Evolutionary conservation across 2,113 vertebrate genomes (phyloP).

Genomic region (Macquaria australasica): DNA sequence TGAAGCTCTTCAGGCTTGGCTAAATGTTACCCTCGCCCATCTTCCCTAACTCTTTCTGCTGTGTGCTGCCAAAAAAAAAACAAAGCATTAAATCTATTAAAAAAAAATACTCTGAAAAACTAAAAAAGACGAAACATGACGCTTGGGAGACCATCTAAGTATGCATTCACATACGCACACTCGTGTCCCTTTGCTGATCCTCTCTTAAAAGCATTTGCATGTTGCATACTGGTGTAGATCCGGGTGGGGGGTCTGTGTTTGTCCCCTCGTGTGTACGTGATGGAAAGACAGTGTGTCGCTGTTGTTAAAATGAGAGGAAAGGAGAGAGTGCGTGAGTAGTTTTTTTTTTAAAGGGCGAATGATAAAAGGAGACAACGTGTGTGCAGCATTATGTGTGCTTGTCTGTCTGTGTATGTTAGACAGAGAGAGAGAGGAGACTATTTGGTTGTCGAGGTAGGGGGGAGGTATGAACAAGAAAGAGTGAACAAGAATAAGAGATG

Average conservation of each 20-base stretch:
- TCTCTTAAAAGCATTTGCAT: conserved; percentile 79
- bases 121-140: conserved; percentile 38
- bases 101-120: conserved; percentile 24
- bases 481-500: conserved; percentile 20
- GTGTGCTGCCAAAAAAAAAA: background rate
- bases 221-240: conserved; percentile 50
- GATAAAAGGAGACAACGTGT: conserved; percentile 36
- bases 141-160: conserved; percentile 25
- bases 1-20: background rate
- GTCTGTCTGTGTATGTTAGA: conserved; percentile 21
- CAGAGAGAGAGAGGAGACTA: conserved; percentile 7
- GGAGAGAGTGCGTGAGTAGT: background rate
- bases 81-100: conserved; percentile 28
- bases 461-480: conserved; percentile 39
- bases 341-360: background rate
- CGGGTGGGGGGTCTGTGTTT: conserved; percentile 29
- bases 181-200: conserved; percentile 25
- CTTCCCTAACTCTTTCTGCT: conserved; percentile 21
- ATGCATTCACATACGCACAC: conserved; percentile 40
- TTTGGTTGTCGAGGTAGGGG: conserved; percentile 31
- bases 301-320: conserved; percentile 28
- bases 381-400: conserved; percentile 7
- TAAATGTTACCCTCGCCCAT: background rate
- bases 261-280: conserved; percentile 19
- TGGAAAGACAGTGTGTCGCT: conserved; percentile 14